Conservation (phyloP, 2,113 vertebrate species). For the Carassius auratus region DNA sequence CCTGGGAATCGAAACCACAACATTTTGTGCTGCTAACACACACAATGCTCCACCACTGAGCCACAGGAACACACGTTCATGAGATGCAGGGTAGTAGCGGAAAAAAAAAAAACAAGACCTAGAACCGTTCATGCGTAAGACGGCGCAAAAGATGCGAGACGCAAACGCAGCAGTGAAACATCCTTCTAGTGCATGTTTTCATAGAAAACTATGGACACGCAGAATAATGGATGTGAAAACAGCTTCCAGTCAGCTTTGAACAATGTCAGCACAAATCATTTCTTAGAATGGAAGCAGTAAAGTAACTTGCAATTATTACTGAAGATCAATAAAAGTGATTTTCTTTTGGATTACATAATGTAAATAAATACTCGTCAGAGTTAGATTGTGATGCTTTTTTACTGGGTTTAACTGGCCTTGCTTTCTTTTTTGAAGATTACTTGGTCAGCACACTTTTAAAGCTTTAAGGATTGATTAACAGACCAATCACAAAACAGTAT, state of each 20-base stretch:
- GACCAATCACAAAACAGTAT: background rate
- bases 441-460: background rate
- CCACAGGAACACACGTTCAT: background rate
- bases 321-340: background rate
- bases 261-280: background rate
- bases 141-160: background rate
- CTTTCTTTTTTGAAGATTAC: background rate
- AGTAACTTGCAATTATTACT: background rate
- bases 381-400: background rate
- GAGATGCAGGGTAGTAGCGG: background rate
- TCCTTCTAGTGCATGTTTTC: background rate
- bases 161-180: background rate
- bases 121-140: background rate
- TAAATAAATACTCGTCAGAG: background rate
- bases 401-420: background rate
- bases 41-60: background rate
- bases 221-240: background rate
- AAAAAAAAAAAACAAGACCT: too few species aligned
- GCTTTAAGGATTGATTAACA: background rate
- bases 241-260: background rate
- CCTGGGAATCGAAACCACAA: too few species aligned
- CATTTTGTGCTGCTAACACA: background rate
- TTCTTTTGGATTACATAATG: background rate
- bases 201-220: background rate
- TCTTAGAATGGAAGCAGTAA: background rate